Percentiles rank a stretch among this genome's conserved stretches.
Conservation (phyloP, 2,113 vertebrate genomes). For the Caranx melampygus region DNA sequence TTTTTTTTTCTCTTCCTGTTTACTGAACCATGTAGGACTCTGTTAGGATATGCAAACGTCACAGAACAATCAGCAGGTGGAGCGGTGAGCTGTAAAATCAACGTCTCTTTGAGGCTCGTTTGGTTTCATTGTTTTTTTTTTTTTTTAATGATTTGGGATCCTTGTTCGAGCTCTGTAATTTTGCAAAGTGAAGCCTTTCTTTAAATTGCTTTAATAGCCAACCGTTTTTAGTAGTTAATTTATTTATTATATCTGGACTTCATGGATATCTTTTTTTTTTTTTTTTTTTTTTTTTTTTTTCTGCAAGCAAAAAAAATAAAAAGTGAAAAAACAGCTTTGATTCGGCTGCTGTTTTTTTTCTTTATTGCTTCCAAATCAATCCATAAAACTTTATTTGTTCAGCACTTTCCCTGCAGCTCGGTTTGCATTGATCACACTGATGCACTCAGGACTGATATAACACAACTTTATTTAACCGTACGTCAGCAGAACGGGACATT, state of each 20-base stretch:
- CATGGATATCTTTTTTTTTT: slow-evolving; percentile 34
- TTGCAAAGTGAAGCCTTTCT: slow-evolving; percentile 38
- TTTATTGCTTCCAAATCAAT: background rate
- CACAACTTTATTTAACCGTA: too few species aligned
- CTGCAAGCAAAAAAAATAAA: slow-evolving; percentile 73
- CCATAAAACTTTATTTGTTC: too few species aligned
- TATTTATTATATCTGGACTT: slow-evolving; percentile 79
- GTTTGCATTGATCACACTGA: too few species aligned
- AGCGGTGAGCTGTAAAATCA: slow-evolving; percentile 6
- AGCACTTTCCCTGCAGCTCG: too few species aligned
- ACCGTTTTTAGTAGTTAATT: slow-evolving; percentile 68
- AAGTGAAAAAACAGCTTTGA: slow-evolving; percentile 12
- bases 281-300: slow-evolving; percentile 29
- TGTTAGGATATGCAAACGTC: slow-evolving; percentile 52
- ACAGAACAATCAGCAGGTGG: slow-evolving; percentile 47
- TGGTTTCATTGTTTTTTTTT: background rate
- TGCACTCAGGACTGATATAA: too few species aligned
- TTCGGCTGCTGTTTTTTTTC: slow-evolving; percentile 9
- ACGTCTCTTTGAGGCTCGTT: too few species aligned
- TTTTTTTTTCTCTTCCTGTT: slow-evolving; percentile 40
- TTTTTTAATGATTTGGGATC: background rate
- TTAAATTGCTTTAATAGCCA: slow-evolving; percentile 60
- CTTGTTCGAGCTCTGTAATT: slow-evolving; percentile 17
- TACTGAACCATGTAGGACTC: slow-evolving; percentile 18
- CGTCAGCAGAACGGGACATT: too few species aligned